Evolutionary conservation across 2,113 vertebrate species (phyloP), one percentile per base, ranked within the genome.

Genomic region (Solenodon paradoxus): DNA sequence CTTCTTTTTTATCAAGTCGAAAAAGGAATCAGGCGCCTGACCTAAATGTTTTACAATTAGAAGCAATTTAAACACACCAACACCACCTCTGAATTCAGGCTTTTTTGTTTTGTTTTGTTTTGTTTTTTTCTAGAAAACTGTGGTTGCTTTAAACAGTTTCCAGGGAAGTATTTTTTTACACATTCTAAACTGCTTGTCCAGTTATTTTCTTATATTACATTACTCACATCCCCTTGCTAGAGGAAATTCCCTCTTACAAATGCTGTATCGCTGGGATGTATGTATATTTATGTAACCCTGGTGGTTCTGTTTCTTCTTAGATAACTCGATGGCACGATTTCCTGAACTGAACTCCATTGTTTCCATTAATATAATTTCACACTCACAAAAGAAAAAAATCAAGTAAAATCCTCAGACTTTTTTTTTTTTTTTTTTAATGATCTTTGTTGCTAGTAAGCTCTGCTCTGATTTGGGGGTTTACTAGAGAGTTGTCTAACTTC

Each of bases 171-270:
- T 74, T 95, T 90, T 94, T 93, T 86, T 51, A 90, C 63, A 95
- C 38, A 69, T 86, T 96, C 69, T 59, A 72, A 96, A 86, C 84
- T 90, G 66, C 83, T 96, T 82, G 80, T 95, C 92, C 72, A 96
- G 95, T 96, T 87, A 94, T 97, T 96, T 96, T 96, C 87, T 95
- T 95, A 72, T 92, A 78, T 95, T 95, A 74, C 77, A 97, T 96
- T 97, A 96, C 95, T 97, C 94, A 97, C 47, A 94, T 95, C 90
- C 94, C 66, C 87, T 96, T 82, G 86, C 94, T 95, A 55, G 74
- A 96, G 95, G 97, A 97, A 97, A 96, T 97, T 94, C 97, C 95
- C 96, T 95, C 95, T 97, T 95, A 96, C 80, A 95, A 95, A 96
- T 81, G 69, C 94, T 95, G 87, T 71, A 83, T 97, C 95, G 96